Evolutionary conservation across 2,113 vertebrate genomes (phyloP).

Genomic region (Turnix velox): DNA sequence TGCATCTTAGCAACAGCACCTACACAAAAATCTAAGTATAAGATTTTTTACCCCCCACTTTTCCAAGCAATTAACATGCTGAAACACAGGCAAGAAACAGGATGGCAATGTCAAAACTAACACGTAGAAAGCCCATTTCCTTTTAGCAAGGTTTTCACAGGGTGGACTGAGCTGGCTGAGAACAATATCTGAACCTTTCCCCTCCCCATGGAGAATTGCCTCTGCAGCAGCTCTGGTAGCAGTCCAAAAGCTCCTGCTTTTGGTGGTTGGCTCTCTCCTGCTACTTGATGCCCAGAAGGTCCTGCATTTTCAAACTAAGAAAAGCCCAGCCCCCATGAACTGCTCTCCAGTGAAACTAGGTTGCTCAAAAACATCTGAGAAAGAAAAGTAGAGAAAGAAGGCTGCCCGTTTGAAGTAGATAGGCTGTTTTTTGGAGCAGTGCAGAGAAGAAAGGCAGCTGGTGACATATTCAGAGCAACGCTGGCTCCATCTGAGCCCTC

Average conservation of each 20-base stretch:
- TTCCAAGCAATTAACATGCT: slow-evolving; percentile 46
- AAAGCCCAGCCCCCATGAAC: background rate
- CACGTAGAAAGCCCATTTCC: slow-evolving; percentile 8
- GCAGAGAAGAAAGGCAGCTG: slow-evolving; percentile 46
- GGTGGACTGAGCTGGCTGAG: background rate
- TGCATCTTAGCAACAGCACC: slow-evolving; percentile 54
- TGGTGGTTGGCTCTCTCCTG: background rate
- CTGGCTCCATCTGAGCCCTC: background rate
- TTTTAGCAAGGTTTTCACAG: background rate
- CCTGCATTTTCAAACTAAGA: background rate
- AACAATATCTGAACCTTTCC: background rate
- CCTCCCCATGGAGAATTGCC: background rate
- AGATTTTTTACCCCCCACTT: slow-evolving; percentile 28
- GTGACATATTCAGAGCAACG: slow-evolving; percentile 43
- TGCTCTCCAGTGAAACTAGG: slow-evolving; percentile 6
- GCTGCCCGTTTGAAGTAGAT: slow-evolving; percentile 27
- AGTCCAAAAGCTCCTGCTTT: background rate
- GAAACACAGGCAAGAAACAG: slow-evolving; percentile 18
- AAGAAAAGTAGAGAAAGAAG: slow-evolving; percentile 1
- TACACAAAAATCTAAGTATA: slow-evolving; percentile 42
- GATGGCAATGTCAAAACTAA: slow-evolving; percentile 30
- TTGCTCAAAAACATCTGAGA: slow-evolving; percentile 49
- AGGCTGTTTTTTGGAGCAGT: slow-evolving; percentile 15
- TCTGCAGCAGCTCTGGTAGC: background rate
- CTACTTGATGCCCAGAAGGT: background rate